phyloP scores from a whole-genome alignment of 2,797 vertebrate genomes.

The Corythornis leucogaster region DNA sequence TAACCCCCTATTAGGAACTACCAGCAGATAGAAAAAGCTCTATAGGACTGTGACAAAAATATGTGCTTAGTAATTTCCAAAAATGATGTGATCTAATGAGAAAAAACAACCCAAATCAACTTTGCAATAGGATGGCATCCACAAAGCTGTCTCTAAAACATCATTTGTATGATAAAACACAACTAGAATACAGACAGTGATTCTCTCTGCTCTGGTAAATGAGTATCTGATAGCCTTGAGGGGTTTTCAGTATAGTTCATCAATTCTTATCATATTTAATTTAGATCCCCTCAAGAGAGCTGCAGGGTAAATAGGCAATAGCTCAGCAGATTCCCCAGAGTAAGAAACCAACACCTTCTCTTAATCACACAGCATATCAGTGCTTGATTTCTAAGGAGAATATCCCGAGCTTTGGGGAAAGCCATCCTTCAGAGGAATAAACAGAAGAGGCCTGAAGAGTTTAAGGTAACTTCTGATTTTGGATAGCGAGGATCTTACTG shows the following conservation, averaged over 20 bases:
- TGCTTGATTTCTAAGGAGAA: background rate
- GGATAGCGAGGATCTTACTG: background rate
- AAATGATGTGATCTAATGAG: background rate
- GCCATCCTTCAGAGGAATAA: background rate
- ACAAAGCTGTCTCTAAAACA: background rate
- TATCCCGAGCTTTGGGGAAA: background rate
- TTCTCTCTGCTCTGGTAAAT: background rate
- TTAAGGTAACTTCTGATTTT: background rate
- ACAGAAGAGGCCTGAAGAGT: background rate
- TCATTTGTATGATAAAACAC: background rate
- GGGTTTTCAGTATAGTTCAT: background rate
- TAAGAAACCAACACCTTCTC: background rate
- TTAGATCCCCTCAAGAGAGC: slow-evolving; percentile 14
- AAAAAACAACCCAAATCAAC: background rate
- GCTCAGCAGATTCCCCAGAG: background rate
- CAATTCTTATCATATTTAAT: slow-evolving; percentile 55
- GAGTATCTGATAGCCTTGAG: background rate
- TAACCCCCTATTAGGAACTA: background rate
- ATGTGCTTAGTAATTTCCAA: background rate
- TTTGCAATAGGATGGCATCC: background rate
- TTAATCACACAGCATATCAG: background rate
- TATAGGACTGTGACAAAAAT: background rate
- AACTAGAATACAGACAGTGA: background rate
- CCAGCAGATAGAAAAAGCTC: background rate
- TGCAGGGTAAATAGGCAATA: background rate